Percentiles rank a stretch among this genome's conserved stretches.
phyloP scores from a whole-genome alignment of 2,797 vertebrate genomes.

The Aulostomus chinensis region DNA sequence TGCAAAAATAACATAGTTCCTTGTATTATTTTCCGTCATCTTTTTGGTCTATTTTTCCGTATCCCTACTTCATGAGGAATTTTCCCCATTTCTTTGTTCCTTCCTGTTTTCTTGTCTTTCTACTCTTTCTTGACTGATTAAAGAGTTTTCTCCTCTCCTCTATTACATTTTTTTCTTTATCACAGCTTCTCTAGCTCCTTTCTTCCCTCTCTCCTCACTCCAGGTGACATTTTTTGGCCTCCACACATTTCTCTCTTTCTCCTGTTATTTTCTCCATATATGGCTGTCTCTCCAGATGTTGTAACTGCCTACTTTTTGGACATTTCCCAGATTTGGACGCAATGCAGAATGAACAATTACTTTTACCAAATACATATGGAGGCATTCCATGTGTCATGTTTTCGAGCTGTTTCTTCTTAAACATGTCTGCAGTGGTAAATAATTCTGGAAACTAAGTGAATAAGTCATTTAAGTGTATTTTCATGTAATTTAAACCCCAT shows the following conservation, averaged over 20 bases:
- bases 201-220: conserved; percentile 44
- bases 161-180: conserved; percentile 44
- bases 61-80: conserved; percentile 24
- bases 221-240: conserved; percentile 68
- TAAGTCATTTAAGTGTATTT: conserved; percentile 1
- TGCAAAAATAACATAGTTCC: conserved; percentile 33
- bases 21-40: conserved; percentile 18
- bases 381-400: conserved; percentile 21
- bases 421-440: background rate
- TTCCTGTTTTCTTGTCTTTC: conserved; percentile 18
- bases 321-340: conserved; percentile 64
- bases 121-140: background rate
- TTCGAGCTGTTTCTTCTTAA: conserved; percentile 15
- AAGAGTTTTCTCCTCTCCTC: background rate
- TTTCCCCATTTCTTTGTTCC: conserved; percentile 18
- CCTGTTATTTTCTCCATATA: conserved; percentile 70
- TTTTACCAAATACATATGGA: conserved; percentile 55
- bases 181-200: conserved; percentile 36
- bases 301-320: conserved; percentile 64
- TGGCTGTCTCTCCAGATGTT: conserved; percentile 64
- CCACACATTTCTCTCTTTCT: conserved; percentile 49
- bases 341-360: conserved; percentile 52
- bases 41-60: conserved; percentile 44
- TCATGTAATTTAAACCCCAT: background rate
- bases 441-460: conserved; percentile 10